Conservation (phyloP, 2,797 vertebrate genomes). For the Myotis vivesi region DNA sequence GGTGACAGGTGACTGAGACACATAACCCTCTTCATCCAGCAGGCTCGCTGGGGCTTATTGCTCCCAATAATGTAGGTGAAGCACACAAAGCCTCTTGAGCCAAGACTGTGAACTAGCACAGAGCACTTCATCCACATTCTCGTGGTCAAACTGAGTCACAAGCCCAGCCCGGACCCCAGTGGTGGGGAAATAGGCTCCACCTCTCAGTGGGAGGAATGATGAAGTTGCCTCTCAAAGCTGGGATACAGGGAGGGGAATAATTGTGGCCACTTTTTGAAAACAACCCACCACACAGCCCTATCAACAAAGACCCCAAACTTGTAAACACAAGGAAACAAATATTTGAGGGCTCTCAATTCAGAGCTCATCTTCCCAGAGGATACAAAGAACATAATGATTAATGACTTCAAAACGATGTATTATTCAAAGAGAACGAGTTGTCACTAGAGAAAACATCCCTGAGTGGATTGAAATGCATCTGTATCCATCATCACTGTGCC, state of each 20-base stretch:
- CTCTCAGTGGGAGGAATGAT: accelerated
- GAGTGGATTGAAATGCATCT: not conserved
- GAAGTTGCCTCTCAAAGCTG: not conserved
- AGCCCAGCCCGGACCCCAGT: too few relatives aligned
- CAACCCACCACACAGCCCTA: not conserved
- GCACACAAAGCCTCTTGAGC: not conserved
- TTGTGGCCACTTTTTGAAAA: not conserved
- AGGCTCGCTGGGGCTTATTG: not conserved
- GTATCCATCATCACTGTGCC: not conserved
- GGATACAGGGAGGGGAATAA: not conserved
- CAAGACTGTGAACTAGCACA: not conserved
- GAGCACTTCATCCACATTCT: not conserved
- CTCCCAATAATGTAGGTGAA: not conserved
- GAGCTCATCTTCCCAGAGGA: not conserved
- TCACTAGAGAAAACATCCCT: not conserved
- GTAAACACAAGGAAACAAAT: not conserved
- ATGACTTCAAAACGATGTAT: not conserved
- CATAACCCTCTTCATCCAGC: not conserved
- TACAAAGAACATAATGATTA: not conserved
- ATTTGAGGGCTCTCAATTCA: not conserved
- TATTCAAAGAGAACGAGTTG: not conserved
- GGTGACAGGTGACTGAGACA: accelerated
- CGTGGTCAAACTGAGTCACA: not conserved
- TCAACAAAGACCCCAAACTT: not conserved
- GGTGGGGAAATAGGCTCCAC: not conserved